Base-by-base conservation (phyloP, 2,797 vertebrate species). In the Anguilla megastoma region DNA sequence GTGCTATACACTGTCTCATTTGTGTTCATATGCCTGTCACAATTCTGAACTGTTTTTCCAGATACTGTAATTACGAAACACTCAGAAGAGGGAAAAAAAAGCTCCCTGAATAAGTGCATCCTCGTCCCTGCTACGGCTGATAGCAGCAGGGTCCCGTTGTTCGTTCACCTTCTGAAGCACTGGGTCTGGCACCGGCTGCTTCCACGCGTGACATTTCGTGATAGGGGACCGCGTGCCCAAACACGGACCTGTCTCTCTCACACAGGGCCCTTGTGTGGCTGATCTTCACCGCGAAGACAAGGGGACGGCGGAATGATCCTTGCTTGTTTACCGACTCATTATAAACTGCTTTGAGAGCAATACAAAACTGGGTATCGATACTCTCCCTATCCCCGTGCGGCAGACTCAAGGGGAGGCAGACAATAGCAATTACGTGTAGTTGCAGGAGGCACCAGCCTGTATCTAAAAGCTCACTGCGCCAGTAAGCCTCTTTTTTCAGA, bases 341-440 rank as follows among this genome's bases (percentile, higher is more conserved):
- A 88, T 87, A 88, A 90, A 86, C 74, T 86, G 86, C 87, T 84
- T 30, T 60, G 76, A 84, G 50, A 87, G 84, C 85, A 88, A 86
- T 88, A 87, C 87, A 85, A 80, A 74, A 88, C 86, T 87, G 83
- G 83, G 86, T 85, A 87, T 90, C 88, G 56, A 88, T 89, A 89
- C 54, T 33, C 76, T 86, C 63, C 12, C 27, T 12, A 66, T 45
- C 48, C 85, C 69, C 12, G 24, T 80, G 76, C 50, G 74, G 86
- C 71, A 60, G 87, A 87, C 84, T 86, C 86, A 84, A 54, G 76
- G 71, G 80, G 41, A 88, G 86, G 82, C 27, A 45, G 87, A 87
- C 82, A 86, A n/a, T 85, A 52, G 27, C 56, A 21, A 16, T 74
- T 80, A 83, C 85, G 85, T 66, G 33, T 86, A 89, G 21, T 87